Evolutionary conservation across 1,140 invertebrate species (phyloP).

Genomic region (Charaxes varanes): DNA sequence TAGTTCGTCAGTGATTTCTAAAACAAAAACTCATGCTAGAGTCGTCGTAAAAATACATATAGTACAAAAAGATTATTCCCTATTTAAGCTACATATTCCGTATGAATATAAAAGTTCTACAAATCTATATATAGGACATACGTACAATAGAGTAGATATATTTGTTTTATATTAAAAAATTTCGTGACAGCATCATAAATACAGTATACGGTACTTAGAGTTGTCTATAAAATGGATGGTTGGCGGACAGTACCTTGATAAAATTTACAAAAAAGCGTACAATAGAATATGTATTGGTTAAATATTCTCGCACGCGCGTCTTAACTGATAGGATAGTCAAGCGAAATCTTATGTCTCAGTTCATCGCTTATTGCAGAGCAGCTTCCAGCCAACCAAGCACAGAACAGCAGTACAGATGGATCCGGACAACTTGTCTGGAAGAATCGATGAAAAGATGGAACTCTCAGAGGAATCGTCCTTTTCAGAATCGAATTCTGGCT

Average conservation of each 20-base stretch:
- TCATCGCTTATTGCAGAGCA: conserved; percentile 67
- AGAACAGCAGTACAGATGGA: conserved; percentile 67
- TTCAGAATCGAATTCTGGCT: conserved; percentile 18
- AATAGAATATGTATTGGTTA: conserved; percentile 1
- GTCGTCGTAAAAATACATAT: no score
- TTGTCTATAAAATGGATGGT: conserved; percentile 1
- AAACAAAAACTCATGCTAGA: no score
- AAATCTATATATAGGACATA: background rate
- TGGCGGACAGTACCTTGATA: background rate
- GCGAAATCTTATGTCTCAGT: conserved; percentile 11
- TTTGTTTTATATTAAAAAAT: no score
- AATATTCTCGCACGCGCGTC: conserved; percentile 6
- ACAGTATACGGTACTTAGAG: conserved; percentile 1
- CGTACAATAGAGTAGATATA: no score
- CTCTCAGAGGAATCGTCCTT: conserved; percentile 35
- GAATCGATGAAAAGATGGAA: conserved; percentile 54
- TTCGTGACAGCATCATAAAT: conserved; percentile 1
- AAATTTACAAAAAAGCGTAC: conserved; percentile 8
- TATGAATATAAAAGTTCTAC: conserved; percentile 3
- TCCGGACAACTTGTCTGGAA: conserved; percentile 59
- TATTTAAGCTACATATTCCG: background rate
- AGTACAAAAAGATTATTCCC: no score
- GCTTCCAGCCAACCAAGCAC: conserved; percentile 67
- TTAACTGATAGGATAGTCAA: conserved; percentile 2
- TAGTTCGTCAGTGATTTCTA: no score